Evolutionary conservation across 2,797 vertebrate species (phyloP), one percentile per base, ranked within the genome.

Genomic region (Tenualosa ilisha): DNA sequence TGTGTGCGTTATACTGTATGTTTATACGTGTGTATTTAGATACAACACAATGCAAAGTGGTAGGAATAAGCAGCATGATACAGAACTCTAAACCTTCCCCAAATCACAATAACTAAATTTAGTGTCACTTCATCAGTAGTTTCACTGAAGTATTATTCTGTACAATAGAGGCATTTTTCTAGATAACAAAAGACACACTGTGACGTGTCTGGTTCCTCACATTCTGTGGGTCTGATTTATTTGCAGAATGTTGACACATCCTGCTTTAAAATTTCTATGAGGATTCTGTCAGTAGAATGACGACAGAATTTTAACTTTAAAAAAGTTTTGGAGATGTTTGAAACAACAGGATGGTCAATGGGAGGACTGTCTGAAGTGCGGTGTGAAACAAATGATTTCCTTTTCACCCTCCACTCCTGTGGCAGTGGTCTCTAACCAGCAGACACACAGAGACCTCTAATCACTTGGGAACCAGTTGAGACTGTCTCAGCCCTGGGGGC

Each of bases 361-460:
- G 79, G 31, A 40, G 81, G 79, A 17, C 54, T 54, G 61, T 51
- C 63, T 82, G 86, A 86, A 85, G 84, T 87, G 83, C 68, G 81
- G 82, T 87, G 87, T 81, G 53, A 88, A 84, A 87, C 88, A 83
- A 91, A 88, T 85, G 49, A 86, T 82, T 83, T 82, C 75, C 75
- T 86, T 86, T 87, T 75, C 86, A 83, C 72, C 59, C 40, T 68
- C 59, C 53, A 53, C 85, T 87, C 82, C 88, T 49, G 81, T 20
- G 5, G 37, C 51, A 53, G 43, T 85, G 84, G 85, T 88, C 81
- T 85, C 81, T 43, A 87, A 87, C 88, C 85, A 85, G 83, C 68
- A 82, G 72, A 89, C 86, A 75, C 83, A 84, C 59, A 54, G 75
- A 91, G 81, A 84, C 91, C 90, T 93, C 86, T 88, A 92, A 93